A percentile compares a stretch with the other conserved stretches of the same genome.
Conservation (phyloP, 2,888 invertebrate species). For the Prostheceraeus crozeri region DNA sequence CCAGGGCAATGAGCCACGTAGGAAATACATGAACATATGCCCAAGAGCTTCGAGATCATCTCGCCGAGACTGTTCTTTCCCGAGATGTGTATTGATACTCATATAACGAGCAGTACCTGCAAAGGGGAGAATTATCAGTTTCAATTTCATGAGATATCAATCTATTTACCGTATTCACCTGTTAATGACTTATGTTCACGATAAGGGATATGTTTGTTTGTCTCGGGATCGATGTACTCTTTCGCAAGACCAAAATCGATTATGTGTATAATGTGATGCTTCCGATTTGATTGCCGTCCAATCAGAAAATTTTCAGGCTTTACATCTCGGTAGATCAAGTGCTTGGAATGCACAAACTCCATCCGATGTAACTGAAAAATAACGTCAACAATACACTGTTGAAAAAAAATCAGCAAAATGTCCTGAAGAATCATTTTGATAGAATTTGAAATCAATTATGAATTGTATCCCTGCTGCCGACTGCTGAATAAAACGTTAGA, state of each 20-base stretch:
- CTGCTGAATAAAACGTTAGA: no score
- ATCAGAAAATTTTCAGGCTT: conserved; percentile 99
- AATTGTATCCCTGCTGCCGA: no score
- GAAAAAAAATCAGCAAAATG: no score
- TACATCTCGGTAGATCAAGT: conserved; percentile 96
- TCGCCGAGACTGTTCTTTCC: conserved; percentile 97
- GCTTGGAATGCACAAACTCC: conserved; percentile 93
- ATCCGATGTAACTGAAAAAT: no score
- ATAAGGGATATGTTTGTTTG: conserved; percentile 89
- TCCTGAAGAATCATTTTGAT: no score
- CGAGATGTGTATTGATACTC: conserved; percentile 99
- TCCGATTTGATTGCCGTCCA: conserved; percentile 88
- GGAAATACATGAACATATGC: conserved; percentile 99
- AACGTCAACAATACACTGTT: no score
- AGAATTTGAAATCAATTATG: no score
- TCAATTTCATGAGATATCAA: no score
- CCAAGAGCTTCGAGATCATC: conserved; percentile 99
- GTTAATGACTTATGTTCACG: conserved; percentile 99
- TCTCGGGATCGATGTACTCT: conserved; percentile 99
- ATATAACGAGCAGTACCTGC: conserved; percentile 99
- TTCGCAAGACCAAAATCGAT: conserved; percentile 99
- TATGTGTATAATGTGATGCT: conserved; percentile 97
- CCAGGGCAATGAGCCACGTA: conserved; percentile 98
- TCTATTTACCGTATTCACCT: no score
- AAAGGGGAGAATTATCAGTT: no score